Conservation (phyloP, 30 jellyfish, hydroid and myxozoan species). For the Pseudorhiza aurosa region DNA sequence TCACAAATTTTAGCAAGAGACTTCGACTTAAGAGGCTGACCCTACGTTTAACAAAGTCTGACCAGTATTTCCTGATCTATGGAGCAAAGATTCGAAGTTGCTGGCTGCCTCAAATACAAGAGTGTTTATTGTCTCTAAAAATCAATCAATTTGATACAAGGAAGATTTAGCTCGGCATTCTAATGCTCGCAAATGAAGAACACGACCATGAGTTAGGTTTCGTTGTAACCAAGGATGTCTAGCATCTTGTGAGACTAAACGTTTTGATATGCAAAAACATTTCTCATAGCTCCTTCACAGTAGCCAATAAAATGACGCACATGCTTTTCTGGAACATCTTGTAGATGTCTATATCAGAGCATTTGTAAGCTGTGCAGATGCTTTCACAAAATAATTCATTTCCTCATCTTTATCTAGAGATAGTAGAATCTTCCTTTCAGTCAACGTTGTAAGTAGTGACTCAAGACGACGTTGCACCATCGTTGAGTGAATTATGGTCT, state of each 20-base stretch:
- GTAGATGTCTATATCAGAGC: background rate
- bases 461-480: slow-evolving; percentile 39
- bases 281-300: background rate
- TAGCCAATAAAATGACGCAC: background rate
- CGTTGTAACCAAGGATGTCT: too few relatives aligned
- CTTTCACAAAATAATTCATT: background rate
- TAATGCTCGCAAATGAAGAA: too few relatives aligned
- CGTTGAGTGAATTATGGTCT: slow-evolving; percentile 19
- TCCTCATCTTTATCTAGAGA: slow-evolving; percentile 13
- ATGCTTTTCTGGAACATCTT: background rate
- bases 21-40: too few relatives aligned
- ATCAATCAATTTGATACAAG: too few relatives aligned
- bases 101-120: background rate
- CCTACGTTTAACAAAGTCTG: background rate
- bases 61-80: background rate
- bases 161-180: too few relatives aligned
- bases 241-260: too few relatives aligned
- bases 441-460: slow-evolving; percentile 8
- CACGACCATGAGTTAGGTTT: too few relatives aligned
- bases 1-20: too few relatives aligned
- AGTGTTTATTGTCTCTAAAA: too few relatives aligned
- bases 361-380: background rate
- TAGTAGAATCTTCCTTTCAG: slow-evolving; percentile 2
- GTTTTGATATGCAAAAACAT: background rate
- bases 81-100: background rate